Base-by-base conservation (phyloP, 2,888 invertebrate genomes). In the Euplexia lucipara region DNA sequence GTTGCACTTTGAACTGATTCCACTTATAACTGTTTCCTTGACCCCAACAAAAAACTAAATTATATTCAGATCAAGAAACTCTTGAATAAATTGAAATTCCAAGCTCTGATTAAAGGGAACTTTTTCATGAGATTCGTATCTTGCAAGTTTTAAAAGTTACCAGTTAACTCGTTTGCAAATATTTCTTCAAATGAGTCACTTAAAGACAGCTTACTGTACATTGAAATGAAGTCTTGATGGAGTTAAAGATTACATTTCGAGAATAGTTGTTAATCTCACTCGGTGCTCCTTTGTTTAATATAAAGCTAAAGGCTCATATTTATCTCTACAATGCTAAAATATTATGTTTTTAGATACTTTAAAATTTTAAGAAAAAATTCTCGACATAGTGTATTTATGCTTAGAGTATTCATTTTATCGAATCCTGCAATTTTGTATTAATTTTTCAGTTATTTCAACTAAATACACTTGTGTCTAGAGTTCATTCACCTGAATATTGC, bases 81-180 rank as follows among this genome's bases (percentile, higher is more conserved):
- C 42, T 51, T 44, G 47, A 58, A 54, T 51, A 58, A 73, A 57
- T 70, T 65, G 34, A 51, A 68, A 76, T 60, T 49, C 56, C 42
- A 48, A 63, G 47, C 35, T 62, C 52, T 63, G 60, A 70, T 65
- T 75, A 57, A 61, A 60, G 26, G 35, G 0, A 76, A 63, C 48
- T 65, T 42, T 51, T 63, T 60, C 35, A 60, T 26, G 26, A 65
- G 70, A 70, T 62, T 57, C 60, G 37, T 60, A 70, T 70, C 62
- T 34, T 2, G 22, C 37, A 68, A 60, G 52, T 62, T 67, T 54
- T n/a, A 20, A n/a, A 67, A 75, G 54, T 66, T 42, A 16, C 34
- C 45, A 52, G 41, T 66, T 58, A 63, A 56, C 39, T 70, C 51
- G 57, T 70, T 65, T 57, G 39, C 63, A 60, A 74, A 77, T 76